Conservation (phyloP, 2,888 invertebrate species). For the Iselma pallidipennis region DNA sequence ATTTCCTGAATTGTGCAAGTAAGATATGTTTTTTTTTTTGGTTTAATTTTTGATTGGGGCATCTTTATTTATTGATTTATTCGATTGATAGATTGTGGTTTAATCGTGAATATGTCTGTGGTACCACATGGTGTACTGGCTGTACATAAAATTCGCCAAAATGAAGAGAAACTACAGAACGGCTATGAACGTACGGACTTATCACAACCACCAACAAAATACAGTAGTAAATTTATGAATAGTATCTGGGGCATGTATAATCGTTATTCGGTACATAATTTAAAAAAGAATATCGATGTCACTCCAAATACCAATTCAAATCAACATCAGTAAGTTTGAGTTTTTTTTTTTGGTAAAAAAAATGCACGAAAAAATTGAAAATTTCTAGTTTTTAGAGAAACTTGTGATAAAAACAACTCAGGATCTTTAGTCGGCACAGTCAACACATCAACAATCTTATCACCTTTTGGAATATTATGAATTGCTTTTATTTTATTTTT, state of each 20-base stretch:
- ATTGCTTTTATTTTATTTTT: neutral
- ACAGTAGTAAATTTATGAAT: slow-evolving; percentile 87
- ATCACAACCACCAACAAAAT: slow-evolving; percentile 64
- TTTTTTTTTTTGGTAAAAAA: slow-evolving; percentile 27
- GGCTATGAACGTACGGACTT: slow-evolving; percentile 60
- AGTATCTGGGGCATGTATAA: slow-evolving; percentile 92
- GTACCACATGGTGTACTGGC: slow-evolving; percentile 78
- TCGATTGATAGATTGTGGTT: neutral
- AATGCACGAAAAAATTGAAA: slow-evolving; percentile 26
- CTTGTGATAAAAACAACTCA: neutral
- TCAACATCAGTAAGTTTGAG: slow-evolving; percentile 45
- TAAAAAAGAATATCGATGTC: slow-evolving; percentile 74
- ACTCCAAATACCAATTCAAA: neutral
- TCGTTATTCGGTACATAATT: slow-evolving; percentile 85
- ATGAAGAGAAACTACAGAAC: slow-evolving; percentile 62
- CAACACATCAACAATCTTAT: neutral
- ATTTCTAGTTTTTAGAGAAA: slow-evolving; percentile 3
- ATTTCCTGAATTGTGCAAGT: too few relatives aligned
- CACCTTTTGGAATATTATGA: neutral
- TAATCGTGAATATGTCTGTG: slow-evolving; percentile 63
- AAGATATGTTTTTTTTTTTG: too few relatives aligned
- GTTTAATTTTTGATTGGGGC: too few relatives aligned
- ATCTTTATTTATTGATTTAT: too few relatives aligned
- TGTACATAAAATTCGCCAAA: slow-evolving; percentile 69
- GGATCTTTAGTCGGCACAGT: slow-evolving; percentile 7